A percentile compares a stretch with the other conserved stretches of the same genome.
Conservation (phyloP, 2,113 vertebrate species). For the Baryphthengus martii region DNA sequence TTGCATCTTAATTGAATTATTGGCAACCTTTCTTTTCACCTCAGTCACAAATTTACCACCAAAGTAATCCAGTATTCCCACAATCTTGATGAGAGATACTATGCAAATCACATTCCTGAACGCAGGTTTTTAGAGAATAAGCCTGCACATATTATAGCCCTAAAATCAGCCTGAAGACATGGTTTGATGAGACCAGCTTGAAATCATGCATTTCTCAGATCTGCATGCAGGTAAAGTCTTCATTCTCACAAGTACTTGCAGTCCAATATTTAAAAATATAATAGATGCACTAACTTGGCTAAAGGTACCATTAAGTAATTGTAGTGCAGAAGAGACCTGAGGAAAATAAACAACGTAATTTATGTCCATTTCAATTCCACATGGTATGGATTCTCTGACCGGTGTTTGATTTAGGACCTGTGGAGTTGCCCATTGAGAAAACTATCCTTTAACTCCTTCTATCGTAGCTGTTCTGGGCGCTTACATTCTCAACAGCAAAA, state of each 20-base stretch:
- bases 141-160: not conserved
- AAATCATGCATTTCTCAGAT: not conserved
- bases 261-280: not conserved
- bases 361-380: not conserved
- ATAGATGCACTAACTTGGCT: not conserved
- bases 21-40: not conserved
- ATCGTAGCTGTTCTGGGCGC: not conserved
- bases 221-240: not conserved
- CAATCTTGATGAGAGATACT: not conserved
- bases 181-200: not conserved
- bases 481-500: conserved; percentile 17
- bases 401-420: conserved; percentile 18
- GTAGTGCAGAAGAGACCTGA: not conserved
- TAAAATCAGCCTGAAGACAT: not conserved
- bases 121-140: not conserved
- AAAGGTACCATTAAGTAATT: not conserved
- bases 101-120: not conserved
- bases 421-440: conserved; percentile 10
- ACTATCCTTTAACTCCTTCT: conserved; percentile 12
- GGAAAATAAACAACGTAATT: not conserved
- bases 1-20: not conserved
- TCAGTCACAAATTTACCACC: not conserved
- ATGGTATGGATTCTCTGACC: not conserved
- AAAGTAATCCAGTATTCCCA: not conserved
- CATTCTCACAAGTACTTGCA: not conserved